Conservation (phyloP, 2,113 vertebrate genomes). For the Camarhynchus parvulus region DNA sequence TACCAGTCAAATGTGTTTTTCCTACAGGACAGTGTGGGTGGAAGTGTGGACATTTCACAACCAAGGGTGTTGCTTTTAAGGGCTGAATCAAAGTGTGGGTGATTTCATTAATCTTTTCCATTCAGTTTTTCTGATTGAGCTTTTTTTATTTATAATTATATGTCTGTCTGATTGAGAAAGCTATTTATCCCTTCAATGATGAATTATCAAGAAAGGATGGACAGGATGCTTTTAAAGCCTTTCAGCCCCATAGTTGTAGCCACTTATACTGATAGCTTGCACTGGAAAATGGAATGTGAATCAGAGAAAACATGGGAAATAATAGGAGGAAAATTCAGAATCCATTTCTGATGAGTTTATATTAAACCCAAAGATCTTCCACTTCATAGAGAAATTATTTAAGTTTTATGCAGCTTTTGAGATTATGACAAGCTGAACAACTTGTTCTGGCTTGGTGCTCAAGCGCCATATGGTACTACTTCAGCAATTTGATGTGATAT, state of each 20-base stretch:
- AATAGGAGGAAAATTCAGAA: slow-evolving; percentile 42
- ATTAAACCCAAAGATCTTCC: slow-evolving; percentile 67
- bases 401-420: slow-evolving; percentile 73
- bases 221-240: slow-evolving; percentile 39
- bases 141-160: slow-evolving; percentile 50
- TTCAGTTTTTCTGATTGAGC: slow-evolving; percentile 15
- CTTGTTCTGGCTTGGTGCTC: slow-evolving; percentile 66
- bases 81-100: not conserved
- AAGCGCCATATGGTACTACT: slow-evolving; percentile 68
- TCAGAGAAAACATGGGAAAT: slow-evolving; percentile 1
- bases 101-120: slow-evolving; percentile 9
- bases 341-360: slow-evolving; percentile 53
- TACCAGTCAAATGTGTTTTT: not conserved
- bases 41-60: not conserved
- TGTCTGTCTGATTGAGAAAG: slow-evolving; percentile 33
- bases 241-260: slow-evolving; percentile 12
- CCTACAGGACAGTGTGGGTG: not conserved
- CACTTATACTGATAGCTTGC: slow-evolving; percentile 40
- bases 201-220: slow-evolving; percentile 39
- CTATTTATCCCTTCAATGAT: slow-evolving; percentile 15
- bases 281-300: slow-evolving; percentile 12
- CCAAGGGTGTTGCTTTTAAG: slow-evolving; percentile 2
- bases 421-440: slow-evolving; percentile 68
- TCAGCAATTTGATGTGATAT: slow-evolving; percentile 74
- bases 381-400: slow-evolving; percentile 73